A percentile compares a stretch with the other conserved stretches of the same genome.
These are phyloP conservation scores for Astyanax mexicanus DNA, from an alignment of 2,797 vertebrate genomes.

Conservation along the genomic window DNA sequence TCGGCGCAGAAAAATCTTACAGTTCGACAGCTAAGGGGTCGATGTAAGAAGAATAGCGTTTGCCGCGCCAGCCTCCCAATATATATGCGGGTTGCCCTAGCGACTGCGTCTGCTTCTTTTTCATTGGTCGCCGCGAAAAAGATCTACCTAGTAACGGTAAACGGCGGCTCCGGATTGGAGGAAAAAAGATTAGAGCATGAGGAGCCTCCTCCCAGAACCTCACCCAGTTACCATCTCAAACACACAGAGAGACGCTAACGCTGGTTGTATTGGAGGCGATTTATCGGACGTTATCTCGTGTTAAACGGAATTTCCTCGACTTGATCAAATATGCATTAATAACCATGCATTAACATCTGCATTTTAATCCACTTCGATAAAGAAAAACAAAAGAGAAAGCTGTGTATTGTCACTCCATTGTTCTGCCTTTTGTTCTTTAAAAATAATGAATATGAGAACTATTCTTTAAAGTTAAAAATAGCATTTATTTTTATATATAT, in stretches of 20 bases:
- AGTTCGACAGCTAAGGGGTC: slow-evolving; percentile 76
- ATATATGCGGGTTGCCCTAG: slow-evolving; percentile 60
- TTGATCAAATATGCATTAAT: no score
- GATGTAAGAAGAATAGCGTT: slow-evolving; percentile 78
- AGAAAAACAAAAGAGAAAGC: background rate
- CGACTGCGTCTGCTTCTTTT: slow-evolving; percentile 31
- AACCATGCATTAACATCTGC: no score
- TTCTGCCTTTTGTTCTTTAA: background rate
- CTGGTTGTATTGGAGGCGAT: slow-evolving; percentile 15
- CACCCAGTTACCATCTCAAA: slow-evolving; percentile 63
- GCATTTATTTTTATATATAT: background rate
- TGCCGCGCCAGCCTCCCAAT: slow-evolving; percentile 50
- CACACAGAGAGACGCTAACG: slow-evolving; percentile 24
- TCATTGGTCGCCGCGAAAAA: slow-evolving; percentile 66
- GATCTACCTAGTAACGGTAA: background rate
- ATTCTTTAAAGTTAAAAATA: background rate
- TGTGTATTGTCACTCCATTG: background rate
- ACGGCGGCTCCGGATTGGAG: slow-evolving; percentile 64
- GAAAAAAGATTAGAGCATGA: background rate
- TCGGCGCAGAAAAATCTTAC: slow-evolving; percentile 68
- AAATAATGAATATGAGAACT: background rate
- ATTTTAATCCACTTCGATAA: background rate
- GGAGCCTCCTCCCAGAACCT: slow-evolving; percentile 60
- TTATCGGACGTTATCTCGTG: background rate
- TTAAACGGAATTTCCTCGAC: no score